phyloP scores from a whole-genome alignment of 1,140 invertebrate species.

The Cotesia glomerata region DNA sequence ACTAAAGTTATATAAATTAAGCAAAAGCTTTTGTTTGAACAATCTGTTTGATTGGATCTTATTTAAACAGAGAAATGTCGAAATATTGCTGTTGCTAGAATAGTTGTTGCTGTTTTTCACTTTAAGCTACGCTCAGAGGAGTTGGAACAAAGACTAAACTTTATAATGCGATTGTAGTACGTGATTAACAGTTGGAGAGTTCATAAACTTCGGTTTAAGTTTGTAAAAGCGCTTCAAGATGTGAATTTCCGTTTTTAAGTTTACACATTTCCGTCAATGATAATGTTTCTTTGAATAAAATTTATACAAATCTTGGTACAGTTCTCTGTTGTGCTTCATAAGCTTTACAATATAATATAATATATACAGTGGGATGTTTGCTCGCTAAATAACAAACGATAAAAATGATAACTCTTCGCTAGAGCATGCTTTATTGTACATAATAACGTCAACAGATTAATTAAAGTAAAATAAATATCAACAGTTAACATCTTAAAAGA shows the following conservation, averaged over 20 bases:
- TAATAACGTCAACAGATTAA: not conserved
- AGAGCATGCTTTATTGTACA: no score
- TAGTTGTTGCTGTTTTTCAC: not conserved
- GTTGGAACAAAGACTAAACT: conserved; percentile 14
- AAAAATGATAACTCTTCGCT: no score
- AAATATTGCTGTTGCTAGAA: not conserved
- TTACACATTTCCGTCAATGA: not conserved
- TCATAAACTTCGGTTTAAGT: conserved; percentile 13
- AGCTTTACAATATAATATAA: no score
- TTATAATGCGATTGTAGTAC: conserved; percentile 29
- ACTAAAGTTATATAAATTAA: no score
- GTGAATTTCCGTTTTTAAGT: conserved; percentile 15
- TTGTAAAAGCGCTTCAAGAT: conserved; percentile 9
- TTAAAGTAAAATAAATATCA: no score
- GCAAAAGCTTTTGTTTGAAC: not conserved
- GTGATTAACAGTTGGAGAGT: conserved; percentile 26
- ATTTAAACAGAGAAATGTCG: not conserved
- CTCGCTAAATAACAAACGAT: no score
- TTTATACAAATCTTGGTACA: no score
- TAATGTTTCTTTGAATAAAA: not conserved
- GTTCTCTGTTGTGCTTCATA: no score
- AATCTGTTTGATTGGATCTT: conserved; percentile 11
- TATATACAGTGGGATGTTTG: no score
- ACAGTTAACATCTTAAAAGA: no score
- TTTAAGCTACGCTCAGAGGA: not conserved